These are phyloP conservation scores for Papilio xuthus DNA, from an alignment of 1,140 invertebrate genomes.

Conservation along the genomic window DNA sequence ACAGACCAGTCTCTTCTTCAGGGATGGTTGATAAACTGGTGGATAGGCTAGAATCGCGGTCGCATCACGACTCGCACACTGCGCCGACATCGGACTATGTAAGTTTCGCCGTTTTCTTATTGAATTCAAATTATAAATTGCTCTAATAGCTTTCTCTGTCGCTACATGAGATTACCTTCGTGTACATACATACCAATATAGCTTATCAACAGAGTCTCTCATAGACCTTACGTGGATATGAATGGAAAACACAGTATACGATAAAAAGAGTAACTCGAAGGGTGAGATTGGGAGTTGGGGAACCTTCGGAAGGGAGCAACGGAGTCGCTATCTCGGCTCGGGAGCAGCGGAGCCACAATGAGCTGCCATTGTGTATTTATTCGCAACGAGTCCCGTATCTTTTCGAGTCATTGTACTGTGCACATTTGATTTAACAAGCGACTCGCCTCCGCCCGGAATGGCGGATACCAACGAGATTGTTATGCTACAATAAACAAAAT, in stretches of 20 bases:
- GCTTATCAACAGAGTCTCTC: no score
- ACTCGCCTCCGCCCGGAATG: constrained; percentile 22
- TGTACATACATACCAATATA: background rate
- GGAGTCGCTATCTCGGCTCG: constrained; percentile 42
- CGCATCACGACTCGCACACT: no score
- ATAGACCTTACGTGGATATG: background rate
- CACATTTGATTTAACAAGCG: constrained; percentile 38
- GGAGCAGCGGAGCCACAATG: constrained; percentile 27
- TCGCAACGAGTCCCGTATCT: constrained; percentile 51
- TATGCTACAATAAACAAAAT: constrained; percentile 26
- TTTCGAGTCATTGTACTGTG: constrained; percentile 48
- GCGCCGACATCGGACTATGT: no score
- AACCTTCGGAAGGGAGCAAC: background rate
- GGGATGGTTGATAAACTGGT: no score
- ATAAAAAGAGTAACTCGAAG: constrained; percentile 9
- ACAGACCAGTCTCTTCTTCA: no score
- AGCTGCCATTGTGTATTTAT: constrained; percentile 45
- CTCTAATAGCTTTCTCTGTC: background rate
- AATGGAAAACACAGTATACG: background rate
- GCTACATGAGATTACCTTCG: background rate
- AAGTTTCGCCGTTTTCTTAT: no score
- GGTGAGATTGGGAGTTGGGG: background rate
- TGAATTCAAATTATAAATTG: background rate
- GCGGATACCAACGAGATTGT: constrained; percentile 15
- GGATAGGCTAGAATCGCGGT: no score